These are phyloP conservation scores for Tamandua tetradactyla DNA, from an alignment of 2,797 vertebrate species.

Conservation along the genomic window DNA sequence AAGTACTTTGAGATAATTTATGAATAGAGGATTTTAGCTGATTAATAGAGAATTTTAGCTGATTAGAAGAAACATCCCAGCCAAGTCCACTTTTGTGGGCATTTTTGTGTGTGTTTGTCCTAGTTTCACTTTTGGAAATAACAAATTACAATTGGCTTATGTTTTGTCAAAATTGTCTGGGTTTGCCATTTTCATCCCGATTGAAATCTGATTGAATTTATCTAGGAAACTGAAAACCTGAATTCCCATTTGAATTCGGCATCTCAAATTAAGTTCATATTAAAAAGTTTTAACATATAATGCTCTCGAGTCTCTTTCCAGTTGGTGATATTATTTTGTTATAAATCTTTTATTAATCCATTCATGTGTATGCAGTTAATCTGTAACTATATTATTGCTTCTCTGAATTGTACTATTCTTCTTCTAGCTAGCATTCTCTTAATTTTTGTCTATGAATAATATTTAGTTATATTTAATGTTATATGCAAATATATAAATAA, in stretches of 20 bases:
- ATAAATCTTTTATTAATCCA: not conserved
- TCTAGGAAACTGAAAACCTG: not conserved
- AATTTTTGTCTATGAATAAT: not conserved
- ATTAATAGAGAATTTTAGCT: not conserved
- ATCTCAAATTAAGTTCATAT: not conserved
- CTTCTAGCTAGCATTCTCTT: not conserved
- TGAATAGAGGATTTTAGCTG: not conserved
- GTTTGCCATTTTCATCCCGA: not conserved
- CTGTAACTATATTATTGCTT: not conserved
- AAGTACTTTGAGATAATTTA: not conserved
- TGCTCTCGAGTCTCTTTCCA: not conserved
- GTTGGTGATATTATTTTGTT: constrained; percentile 10
- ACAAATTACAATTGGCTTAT: not conserved
- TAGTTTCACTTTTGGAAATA: not conserved
- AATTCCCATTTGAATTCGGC: not conserved
- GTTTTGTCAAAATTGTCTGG: not conserved
- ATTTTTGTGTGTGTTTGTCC: not conserved
- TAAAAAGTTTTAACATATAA: not conserved
- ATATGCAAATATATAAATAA: not conserved
- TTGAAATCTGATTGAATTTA: not conserved
- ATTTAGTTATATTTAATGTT: not conserved
- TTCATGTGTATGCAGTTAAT: not conserved
- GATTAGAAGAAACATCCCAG: not conserved
- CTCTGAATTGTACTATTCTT: not conserved
- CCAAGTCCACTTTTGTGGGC: not conserved